These are phyloP conservation scores for Scelioninae gen. 2 DNA, from an alignment of 2,888 invertebrate species.

Conservation along the genomic window DNA sequence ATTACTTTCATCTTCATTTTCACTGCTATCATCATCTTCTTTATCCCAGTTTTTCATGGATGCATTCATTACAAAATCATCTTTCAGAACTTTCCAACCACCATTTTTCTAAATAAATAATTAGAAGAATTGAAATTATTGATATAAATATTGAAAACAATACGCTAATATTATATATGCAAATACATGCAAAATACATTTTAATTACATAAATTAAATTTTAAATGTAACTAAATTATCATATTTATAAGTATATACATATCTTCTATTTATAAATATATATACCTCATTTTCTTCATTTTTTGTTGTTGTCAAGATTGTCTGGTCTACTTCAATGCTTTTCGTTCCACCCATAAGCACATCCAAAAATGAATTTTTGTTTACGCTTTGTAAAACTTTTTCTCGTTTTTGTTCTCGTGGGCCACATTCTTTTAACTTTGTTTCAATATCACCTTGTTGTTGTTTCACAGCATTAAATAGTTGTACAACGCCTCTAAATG, in stretches of 20 bases:
- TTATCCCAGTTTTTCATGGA: slow-evolving; percentile 96
- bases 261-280: too few species aligned
- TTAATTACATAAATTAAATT: too few species aligned
- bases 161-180: too few species aligned
- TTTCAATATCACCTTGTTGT: slow-evolving; percentile 87
- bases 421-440: slow-evolving; percentile 79
- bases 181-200: not conserved
- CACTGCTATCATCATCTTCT: slow-evolving; percentile 77
- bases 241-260: slow-evolving; percentile 47
- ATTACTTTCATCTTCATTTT: slow-evolving; percentile 37
- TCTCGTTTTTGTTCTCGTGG: slow-evolving; percentile 84
- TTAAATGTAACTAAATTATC: too few species aligned
- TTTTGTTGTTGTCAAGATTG: slow-evolving; percentile 76
- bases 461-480: slow-evolving; percentile 92
- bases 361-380: slow-evolving; percentile 86
- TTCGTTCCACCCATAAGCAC: slow-evolving; percentile 82
- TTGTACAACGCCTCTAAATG: slow-evolving; percentile 89
- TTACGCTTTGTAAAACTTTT: slow-evolving; percentile 84
- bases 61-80: slow-evolving; percentile 93
- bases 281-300: slow-evolving; percentile 70
- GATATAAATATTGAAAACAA: too few species aligned
- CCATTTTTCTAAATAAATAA: slow-evolving; percentile 58
- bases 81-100: slow-evolving; percentile 79
- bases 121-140: too few species aligned
- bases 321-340: slow-evolving; percentile 75